phyloP scores from a whole-genome alignment of 23 tunicate genomes.

The Pegea sp. region DNA sequence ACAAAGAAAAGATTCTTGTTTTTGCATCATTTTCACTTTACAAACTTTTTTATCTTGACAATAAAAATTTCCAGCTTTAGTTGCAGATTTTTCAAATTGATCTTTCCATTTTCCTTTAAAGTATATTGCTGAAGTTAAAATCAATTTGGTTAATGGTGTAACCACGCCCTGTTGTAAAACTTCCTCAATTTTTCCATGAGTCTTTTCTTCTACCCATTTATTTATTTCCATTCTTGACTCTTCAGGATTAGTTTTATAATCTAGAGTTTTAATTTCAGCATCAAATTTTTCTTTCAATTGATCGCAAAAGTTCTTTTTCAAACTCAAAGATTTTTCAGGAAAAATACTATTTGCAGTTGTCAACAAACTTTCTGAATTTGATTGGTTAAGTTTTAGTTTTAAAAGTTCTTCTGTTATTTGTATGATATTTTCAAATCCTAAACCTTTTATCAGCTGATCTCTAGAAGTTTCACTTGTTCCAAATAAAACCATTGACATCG shows the following conservation, averaged over 20 bases:
- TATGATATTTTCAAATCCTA: too few relatives aligned
- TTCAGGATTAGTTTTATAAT: constrained; percentile 21
- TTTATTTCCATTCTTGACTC: constrained; percentile 21
- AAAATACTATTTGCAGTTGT: constrained; percentile 62
- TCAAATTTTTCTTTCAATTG: constrained; percentile 10
- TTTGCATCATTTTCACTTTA: constrained; percentile 40
- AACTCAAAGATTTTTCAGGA: constrained; percentile 20
- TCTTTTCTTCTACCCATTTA: constrained; percentile 29
- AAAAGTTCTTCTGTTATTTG: too few relatives aligned
- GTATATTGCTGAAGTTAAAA: constrained; percentile 56
- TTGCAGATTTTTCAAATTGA: constrained; percentile 11
- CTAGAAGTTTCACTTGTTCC: too few relatives aligned
- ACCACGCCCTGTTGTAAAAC: constrained; percentile 24
- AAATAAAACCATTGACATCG: too few relatives aligned
- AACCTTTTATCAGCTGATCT: too few relatives aligned
- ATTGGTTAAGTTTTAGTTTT: too few relatives aligned
- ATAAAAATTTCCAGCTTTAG: constrained; percentile 15
- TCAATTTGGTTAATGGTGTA: constrained; percentile 10
- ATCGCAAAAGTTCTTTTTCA: constrained; percentile 6
- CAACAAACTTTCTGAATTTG: too few relatives aligned
- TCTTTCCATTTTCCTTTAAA: constrained; percentile 71
- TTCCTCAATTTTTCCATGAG: constrained; percentile 49
- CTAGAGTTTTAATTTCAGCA: constrained; percentile 4
- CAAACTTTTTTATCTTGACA: constrained; percentile 1
- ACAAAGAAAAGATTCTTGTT: constrained; percentile 4